Percentiles rank a stretch among this genome's conserved stretches.
These are phyloP conservation scores for Gephyroberyx darwinii DNA, from an alignment of 2,797 vertebrate species.

Conservation along the genomic window DNA sequence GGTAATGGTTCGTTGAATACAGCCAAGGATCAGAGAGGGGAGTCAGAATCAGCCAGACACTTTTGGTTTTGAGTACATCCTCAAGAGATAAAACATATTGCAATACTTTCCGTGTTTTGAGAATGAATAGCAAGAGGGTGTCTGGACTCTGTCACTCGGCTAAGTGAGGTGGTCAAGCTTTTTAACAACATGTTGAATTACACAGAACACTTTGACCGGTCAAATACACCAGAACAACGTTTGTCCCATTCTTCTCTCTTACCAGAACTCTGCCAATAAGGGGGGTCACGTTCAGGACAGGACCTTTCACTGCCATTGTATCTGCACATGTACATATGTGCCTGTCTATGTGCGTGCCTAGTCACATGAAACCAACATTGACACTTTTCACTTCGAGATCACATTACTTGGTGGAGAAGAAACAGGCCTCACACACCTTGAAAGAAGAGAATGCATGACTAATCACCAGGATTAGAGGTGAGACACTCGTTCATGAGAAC, in stretches of 20 bases:
- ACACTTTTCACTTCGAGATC: conserved; percentile 65
- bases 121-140: conserved; percentile 39
- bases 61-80: conserved; percentile 53
- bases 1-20: conserved; percentile 42
- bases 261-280: conserved; percentile 31
- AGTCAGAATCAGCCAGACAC: conserved; percentile 20
- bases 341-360: conserved; percentile 22
- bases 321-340: conserved; percentile 14
- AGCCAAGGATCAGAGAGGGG: conserved; percentile 47
- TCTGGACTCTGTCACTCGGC: conserved; percentile 33
- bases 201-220: conserved; percentile 38
- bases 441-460: conserved; percentile 77
- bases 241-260: conserved; percentile 28
- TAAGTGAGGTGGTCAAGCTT: conserved; percentile 27
- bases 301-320: conserved; percentile 24
- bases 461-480: conserved; percentile 76
- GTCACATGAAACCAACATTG: conserved; percentile 69
- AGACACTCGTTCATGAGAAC: conserved; percentile 73
- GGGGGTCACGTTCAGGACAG: conserved; percentile 40
- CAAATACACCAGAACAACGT: conserved; percentile 39
- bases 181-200: conserved; percentile 37
- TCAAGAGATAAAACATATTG: conserved; percentile 54
- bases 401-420: conserved; percentile 51
- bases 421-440: conserved; percentile 72
- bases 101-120: conserved; percentile 44